Evolutionary conservation across 2,797 vertebrate species (phyloP), one percentile per base, ranked within the genome.

Genomic region (Vespertilio murinus): DNA sequence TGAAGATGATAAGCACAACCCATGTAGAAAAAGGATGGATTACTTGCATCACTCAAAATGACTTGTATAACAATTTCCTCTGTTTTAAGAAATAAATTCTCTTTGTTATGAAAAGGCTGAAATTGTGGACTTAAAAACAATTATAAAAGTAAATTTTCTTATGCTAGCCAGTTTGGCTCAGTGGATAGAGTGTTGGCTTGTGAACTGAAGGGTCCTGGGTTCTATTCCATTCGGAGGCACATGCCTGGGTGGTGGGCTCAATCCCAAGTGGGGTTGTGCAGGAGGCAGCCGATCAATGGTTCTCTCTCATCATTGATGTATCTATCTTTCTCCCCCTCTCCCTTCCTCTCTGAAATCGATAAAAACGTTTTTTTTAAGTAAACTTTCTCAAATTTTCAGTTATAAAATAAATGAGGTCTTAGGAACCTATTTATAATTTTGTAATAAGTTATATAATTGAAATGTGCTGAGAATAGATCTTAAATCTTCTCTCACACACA

Each of bases 61-160:
- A 52, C 67, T 69, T 45, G 69, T 38, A 56, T 74, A 77, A 47
- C 1, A 67, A 49, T 77, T 93, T 84, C 61, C 45, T 71, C 12
- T 38, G 23, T 93, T 87, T 81, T 54, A 28, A 95, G 86, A 94
- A 87, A 14, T 69, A 56, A 69, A 94, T 59, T 83, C 3, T 16
- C 64, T 47, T 82, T 95, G 33, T 17, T 47, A 45, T 54, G 30
- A 78, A 70, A 83, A 92, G 40, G 6, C 35, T 73, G 28, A 52
- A 73, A 42, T 70, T 70, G 5, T 70, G 70, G 42, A 69, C 22
- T 9, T 70, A 28, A 42, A 14, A n/a, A 35, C 11, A 87, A 77
- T 45, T 69, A 70, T 49, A 56, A 56, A 92, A 87, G 28, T 69
- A 95, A 93, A 88, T 1, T 59, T 73, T 86, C 77, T 95, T 45